Evolutionary conservation across 2,888 invertebrate genomes (phyloP), one percentile per base, ranked within the genome.

Genomic region (Thera britannica): DNA sequence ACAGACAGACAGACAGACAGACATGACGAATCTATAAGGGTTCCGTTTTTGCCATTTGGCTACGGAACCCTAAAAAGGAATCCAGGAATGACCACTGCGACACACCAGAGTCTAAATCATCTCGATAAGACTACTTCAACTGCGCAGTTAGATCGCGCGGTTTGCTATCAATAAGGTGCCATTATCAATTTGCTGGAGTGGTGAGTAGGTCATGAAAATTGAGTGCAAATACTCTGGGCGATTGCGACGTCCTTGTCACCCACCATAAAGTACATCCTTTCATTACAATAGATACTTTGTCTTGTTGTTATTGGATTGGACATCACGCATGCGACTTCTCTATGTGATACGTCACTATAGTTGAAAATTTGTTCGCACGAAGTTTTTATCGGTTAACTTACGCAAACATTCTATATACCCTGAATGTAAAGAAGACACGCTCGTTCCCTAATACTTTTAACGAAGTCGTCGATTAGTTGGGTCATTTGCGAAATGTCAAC

Each of bases 101-200:
- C 9, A 58, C 64, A 58, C 44, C 41, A 8, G 11, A 7, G 23
- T 41, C 49, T 44, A 52, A 52, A 38, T 4, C 49, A 60, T 51
- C 49, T 52, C 52, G 2, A 41, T 12, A 48, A 62, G 46, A 56
- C 2, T 48, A 5, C 49, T 41, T 58, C 36, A 65, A 65, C 51
- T 69, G 59, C 69, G 82, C 63, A 82, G 78, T 77, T 68, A 52
- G 65, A 65, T 73, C 65, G 69, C 59, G 69, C 63, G 67, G 72
- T 64, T 71, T 41, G 46, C 62, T 67, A 60, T 66, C 63, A 63
- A 66, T 70, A 64, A 70, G 70, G 70, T 70, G 63, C 48, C 59
- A 80, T 82, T 78, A 83, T 82, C 76, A 73, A 77, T 73, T 79
- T 79, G 76, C 52, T 65, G 72, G 68, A 73, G 75, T 73, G 68